A percentile compares a stretch with the other conserved stretches of the same genome.
Evolutionary conservation across 2,113 vertebrate species (phyloP).

Genomic region (Grammomys surdaster): DNA sequence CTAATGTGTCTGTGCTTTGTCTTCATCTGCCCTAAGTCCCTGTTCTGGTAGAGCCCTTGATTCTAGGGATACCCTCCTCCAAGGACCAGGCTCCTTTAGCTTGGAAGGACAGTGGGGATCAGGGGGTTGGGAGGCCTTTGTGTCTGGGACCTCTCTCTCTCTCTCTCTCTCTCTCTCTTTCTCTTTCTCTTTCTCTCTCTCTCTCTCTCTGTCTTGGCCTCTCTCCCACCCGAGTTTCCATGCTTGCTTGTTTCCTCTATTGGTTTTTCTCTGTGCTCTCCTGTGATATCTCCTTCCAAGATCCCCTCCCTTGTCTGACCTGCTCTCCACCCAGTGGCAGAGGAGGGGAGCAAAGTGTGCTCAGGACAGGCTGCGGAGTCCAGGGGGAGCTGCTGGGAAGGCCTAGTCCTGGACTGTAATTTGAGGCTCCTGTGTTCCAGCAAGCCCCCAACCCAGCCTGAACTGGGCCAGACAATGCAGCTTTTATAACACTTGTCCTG

Average conservation of each 20-base stretch:
- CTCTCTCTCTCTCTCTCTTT: not conserved
- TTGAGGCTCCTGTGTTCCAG: slow-evolving; percentile 5
- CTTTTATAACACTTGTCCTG: slow-evolving; percentile 78
- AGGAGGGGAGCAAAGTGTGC: not conserved
- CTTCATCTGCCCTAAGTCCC: not conserved
- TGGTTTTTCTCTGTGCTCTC: not conserved
- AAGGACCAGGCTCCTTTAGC: not conserved
- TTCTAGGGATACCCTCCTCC: not conserved
- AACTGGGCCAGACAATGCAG: slow-evolving; percentile 75
- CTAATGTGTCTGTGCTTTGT: not conserved
- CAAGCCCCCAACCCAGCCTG: slow-evolving; percentile 76
- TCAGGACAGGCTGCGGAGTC: not conserved
- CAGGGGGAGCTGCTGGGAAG: not conserved
- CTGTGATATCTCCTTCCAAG: not conserved
- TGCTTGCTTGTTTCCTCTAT: slow-evolving; percentile 24
- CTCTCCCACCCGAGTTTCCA: not conserved
- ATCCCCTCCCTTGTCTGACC: not conserved
- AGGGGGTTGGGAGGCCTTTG: not conserved
- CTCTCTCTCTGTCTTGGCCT: not conserved
- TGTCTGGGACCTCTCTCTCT: not conserved
- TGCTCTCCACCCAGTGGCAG: too few species aligned
- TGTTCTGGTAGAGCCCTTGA: not conserved
- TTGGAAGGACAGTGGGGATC: not conserved
- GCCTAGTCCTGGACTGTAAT: slow-evolving; percentile 50
- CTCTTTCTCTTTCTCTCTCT: not conserved